phyloP scores from a whole-genome alignment of 2,113 vertebrate genomes.

The Rutilus rutilus region DNA sequence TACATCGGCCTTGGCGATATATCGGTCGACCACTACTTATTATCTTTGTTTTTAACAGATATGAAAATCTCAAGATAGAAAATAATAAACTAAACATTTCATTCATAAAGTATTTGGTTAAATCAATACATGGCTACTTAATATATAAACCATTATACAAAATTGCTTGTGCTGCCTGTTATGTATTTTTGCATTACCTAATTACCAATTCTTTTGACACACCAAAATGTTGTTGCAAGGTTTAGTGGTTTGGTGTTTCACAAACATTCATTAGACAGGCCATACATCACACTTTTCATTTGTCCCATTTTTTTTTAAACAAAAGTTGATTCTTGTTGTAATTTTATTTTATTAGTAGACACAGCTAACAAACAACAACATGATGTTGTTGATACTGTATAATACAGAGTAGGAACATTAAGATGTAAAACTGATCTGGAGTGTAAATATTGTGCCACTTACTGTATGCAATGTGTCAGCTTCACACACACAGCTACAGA shows the following conservation, averaged over 20 bases:
- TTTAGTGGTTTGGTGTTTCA: slow-evolving; percentile 1
- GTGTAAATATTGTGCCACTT: not conserved
- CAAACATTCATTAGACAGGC: not conserved
- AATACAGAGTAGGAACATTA: not conserved
- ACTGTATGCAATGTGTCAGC: not conserved
- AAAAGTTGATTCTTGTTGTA: not conserved
- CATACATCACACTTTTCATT: not conserved
- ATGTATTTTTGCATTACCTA: not conserved
- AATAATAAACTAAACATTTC: not conserved
- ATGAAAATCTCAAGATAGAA: not conserved
- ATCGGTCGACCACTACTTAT: too few species aligned
- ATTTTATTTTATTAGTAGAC: too few species aligned
- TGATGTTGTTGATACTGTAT: not conserved
- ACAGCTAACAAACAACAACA: not conserved
- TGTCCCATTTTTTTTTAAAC: not conserved
- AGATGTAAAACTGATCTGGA: not conserved
- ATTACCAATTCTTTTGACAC: not conserved
- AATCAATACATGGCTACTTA: not conserved
- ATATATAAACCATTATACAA: not conserved
- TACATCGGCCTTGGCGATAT: too few species aligned
- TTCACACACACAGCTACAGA: not conserved
- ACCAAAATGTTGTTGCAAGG: not conserved
- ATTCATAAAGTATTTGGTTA: not conserved
- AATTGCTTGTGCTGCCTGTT: not conserved
- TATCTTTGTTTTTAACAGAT: not conserved